These are phyloP conservation scores for Ectemnius cavifrons DNA, from an alignment of 2,888 invertebrate species.

Conservation along the genomic window DNA sequence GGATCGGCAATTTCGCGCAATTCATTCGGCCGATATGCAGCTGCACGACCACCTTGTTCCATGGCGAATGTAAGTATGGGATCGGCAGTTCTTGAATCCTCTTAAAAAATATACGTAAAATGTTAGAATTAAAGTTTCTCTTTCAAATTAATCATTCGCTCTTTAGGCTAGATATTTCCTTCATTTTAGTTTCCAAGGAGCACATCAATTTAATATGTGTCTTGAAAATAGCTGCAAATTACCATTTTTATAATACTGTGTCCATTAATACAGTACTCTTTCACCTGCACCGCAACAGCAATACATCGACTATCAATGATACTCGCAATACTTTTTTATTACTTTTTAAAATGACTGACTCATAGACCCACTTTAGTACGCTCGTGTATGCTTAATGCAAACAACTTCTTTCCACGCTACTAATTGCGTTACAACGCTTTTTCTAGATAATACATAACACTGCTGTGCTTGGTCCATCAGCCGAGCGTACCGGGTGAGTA, in stretches of 20 bases:
- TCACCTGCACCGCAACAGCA: too few relatives aligned
- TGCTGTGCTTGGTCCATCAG: constrained; percentile 79
- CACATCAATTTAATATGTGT: too few relatives aligned
- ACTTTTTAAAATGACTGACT: too few relatives aligned
- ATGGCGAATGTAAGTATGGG: constrained; percentile 82
- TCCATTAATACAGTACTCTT: too few relatives aligned
- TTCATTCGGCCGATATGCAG: constrained; percentile 80
- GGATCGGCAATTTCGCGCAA: constrained; percentile 62
- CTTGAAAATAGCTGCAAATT: too few relatives aligned
- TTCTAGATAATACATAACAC: constrained; percentile 85
- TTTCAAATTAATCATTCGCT: too few relatives aligned
- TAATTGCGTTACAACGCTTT: constrained; percentile 31
- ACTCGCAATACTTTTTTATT: not conserved
- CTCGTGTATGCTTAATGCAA: too few relatives aligned
- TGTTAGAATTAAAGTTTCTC: not conserved
- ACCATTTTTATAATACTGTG: too few relatives aligned
- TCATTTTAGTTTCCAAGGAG: too few relatives aligned
- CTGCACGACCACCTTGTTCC: constrained; percentile 83
- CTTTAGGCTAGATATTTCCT: too few relatives aligned
- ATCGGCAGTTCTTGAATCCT: constrained; percentile 13
- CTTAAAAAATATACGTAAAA: not conserved
- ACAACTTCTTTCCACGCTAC: too few relatives aligned
- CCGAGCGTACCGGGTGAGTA: constrained; percentile 82
- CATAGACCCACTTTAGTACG: too few relatives aligned
- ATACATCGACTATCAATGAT: not conserved